phyloP scores from a whole-genome alignment of 2,113 vertebrate genomes.

The Nothocercus julius region DNA sequence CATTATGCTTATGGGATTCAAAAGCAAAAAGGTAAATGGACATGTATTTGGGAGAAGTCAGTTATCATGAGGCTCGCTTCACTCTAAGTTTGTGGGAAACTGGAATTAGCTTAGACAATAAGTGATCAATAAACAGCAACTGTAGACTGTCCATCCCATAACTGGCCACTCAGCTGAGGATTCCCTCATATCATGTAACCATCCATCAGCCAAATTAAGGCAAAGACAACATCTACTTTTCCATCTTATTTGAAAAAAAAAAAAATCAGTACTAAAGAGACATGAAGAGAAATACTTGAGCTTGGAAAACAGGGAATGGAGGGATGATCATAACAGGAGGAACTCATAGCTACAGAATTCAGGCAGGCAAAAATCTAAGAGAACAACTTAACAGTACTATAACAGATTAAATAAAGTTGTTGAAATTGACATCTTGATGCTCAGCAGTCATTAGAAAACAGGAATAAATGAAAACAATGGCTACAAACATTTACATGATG shows the following conservation, averaged over 20 bases:
- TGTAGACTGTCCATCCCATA: neutral
- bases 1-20: too few relatives aligned
- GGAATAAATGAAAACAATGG: neutral
- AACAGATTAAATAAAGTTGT: neutral
- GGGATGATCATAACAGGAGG: too few relatives aligned
- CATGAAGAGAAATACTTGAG: neutral
- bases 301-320: neutral
- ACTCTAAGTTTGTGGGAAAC: accelerated
- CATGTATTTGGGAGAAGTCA: neutral
- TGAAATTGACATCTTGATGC: accelerated
- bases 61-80: neutral
- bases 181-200: neutral
- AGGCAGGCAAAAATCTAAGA: neutral
- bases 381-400: neutral
- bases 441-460: neutral
- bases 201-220: neutral
- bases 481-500: neutral
- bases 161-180: neutral
- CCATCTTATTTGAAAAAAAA: neutral
- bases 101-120: neutral
- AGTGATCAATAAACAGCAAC: neutral
- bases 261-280: neutral
- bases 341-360: neutral
- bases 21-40: neutral
- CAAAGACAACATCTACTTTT: neutral